A percentile compares a stretch with the other conserved stretches of the same genome.
Evolutionary conservation across 2,888 invertebrate genomes (phyloP).

Genomic region (Poecilus cupreus): DNA sequence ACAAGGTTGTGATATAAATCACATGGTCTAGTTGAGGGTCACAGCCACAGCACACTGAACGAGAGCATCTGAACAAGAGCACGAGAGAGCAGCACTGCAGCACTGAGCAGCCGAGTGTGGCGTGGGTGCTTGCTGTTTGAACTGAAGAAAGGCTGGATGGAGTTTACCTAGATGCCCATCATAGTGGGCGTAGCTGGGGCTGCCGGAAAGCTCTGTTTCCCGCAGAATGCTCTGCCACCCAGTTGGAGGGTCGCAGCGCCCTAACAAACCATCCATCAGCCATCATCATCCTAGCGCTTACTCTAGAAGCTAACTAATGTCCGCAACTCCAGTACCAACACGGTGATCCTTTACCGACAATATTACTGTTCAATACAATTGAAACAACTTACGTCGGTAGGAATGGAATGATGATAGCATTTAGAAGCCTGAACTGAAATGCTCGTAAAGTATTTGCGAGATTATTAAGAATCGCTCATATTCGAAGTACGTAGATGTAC

Average conservation of each 20-base stretch:
- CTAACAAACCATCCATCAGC: constrained; percentile 65
- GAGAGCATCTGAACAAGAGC: too few relatives aligned
- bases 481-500: too few relatives aligned
- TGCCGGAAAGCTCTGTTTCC: constrained; percentile 62
- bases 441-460: too few relatives aligned
- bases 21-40: too few relatives aligned
- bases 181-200: constrained; percentile 58
- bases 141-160: constrained; percentile 1
- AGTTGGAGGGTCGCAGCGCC: constrained; percentile 76
- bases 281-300: neutral
- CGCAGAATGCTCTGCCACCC: constrained; percentile 73
- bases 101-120: neutral
- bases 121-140: neutral
- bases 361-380: neutral
- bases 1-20: too few relatives aligned
- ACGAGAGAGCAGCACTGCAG: neutral
- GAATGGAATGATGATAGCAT: too few relatives aligned
- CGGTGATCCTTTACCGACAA: too few relatives aligned
- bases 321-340: neutral
- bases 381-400: too few relatives aligned
- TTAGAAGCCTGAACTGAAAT: too few relatives aligned
- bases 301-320: neutral
- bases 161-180: constrained; percentile 67
- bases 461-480: too few relatives aligned
- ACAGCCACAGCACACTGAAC: too few relatives aligned